phyloP scores from a whole-genome alignment of 2,888 invertebrate genomes.

The Temnothorax rugatulus region DNA sequence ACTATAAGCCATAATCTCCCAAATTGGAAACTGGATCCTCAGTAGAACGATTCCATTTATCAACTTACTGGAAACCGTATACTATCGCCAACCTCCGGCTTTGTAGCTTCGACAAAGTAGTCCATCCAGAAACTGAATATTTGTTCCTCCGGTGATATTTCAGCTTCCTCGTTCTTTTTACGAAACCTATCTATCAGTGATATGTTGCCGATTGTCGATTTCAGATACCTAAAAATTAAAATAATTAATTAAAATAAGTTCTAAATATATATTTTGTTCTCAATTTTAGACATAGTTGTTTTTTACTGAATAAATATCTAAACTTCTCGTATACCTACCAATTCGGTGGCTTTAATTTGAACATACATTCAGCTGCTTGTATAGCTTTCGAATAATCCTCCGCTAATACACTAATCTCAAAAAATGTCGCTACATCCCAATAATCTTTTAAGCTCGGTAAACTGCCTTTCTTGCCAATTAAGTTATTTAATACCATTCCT shows the following conservation, averaged over 20 bases:
- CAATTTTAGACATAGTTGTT: not conserved
- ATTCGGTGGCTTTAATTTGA: conserved; percentile 95
- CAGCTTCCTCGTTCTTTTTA: conserved; percentile 91
- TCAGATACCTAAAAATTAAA: conserved; percentile 91
- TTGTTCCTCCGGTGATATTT: conserved; percentile 93
- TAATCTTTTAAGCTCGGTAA: conserved; percentile 97
- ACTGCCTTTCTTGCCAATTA: conserved; percentile 99
- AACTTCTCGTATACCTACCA: conserved; percentile 87
- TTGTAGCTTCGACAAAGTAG: conserved; percentile 98
- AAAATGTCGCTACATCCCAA: conserved; percentile 99
- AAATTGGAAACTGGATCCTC: conserved; percentile 76
- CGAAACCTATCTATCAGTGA: conserved; percentile 96
- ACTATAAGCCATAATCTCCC: conserved; percentile 76
- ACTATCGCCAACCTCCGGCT: conserved; percentile 92
- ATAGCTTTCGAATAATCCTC: conserved; percentile 99
- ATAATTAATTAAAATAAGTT: conserved; percentile 29
- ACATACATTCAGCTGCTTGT: conserved; percentile 98
- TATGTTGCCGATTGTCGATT: conserved; percentile 98
- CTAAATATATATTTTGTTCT: not conserved
- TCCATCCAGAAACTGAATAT: conserved; percentile 99
- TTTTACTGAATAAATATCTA: not conserved
- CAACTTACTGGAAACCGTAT: conserved; percentile 95
- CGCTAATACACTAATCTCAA: conserved; percentile 98
- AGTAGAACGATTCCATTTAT: conserved; percentile 75
- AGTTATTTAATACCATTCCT: conserved; percentile 97